Base-by-base conservation (phyloP, 2,797 vertebrate genomes). In the Micromesistius poutassou region DNA sequence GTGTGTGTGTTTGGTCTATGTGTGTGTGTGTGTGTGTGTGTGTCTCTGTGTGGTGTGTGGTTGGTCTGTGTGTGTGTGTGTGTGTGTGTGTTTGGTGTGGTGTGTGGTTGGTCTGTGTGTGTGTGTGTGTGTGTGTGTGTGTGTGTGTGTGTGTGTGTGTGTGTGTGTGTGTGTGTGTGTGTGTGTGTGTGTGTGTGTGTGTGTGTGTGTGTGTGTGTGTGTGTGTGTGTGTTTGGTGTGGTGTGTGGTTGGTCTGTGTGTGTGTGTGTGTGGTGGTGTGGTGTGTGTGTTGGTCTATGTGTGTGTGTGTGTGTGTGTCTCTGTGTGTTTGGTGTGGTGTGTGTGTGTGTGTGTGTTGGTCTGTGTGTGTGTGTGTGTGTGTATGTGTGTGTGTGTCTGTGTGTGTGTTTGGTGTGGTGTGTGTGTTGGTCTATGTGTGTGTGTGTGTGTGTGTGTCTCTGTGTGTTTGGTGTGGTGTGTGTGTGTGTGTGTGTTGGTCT, bases 341-440 rank as follows among this genome's bases (percentile, higher is more conserved):
- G 33, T 33, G 33, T 33, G 33, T 33, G 33, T 33, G 2, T 3
- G 4, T 33, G 4, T 33, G 33, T 33, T 33, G 6, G 4, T 5
- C 33, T 98, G 14, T 38, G 42, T n/a, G 38, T 73, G 31, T 36
- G 1, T 40, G 33, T 75, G 40, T 73, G 28, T 30, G 12, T 46
- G 14, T 46, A 3, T 46, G 42, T 46, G 42, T 46, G 42, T 46
- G 42, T 46, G 14, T 19, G 42, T 46, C 12, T 46, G 42, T 46
- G 14, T 46, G 42, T 46, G 42, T 46, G 42, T 46, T n/a, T n/a
- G n/a, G n/a, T n/a, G n/a, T n/a, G n/a, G 46, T 30, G 71, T 81
- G 40, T 75, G 31, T 78, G 71, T 62, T 35, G 40, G 50, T 74
- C 72, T 76, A 0, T 77, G 30, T 72, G 25, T 70, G 28, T 33